These are phyloP conservation scores for Silurus asotus DNA, from an alignment of 2,113 vertebrate species.

Conservation along the genomic window DNA sequence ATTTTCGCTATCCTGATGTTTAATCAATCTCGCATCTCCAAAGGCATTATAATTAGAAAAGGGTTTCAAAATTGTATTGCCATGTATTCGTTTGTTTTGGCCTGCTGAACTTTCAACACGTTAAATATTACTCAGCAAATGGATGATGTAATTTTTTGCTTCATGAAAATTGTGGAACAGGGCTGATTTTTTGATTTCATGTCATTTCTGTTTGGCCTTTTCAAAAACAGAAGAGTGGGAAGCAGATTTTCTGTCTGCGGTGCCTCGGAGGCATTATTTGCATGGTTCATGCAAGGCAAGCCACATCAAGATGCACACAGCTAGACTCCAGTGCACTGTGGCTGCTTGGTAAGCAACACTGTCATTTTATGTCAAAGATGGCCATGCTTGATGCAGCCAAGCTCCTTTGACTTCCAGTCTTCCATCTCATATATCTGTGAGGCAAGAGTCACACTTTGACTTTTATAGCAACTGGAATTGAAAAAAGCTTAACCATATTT, in stretches of 20 bases:
- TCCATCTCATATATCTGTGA: slow-evolving; percentile 16
- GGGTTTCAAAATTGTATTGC: neutral
- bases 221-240: slow-evolving; percentile 26
- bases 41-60: neutral
- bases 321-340: slow-evolving; percentile 25
- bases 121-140: neutral
- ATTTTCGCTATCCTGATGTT: neutral
- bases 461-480: neutral
- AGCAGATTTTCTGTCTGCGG: slow-evolving; percentile 18
- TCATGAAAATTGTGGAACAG: slow-evolving; percentile 1
- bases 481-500: neutral
- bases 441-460: slow-evolving; percentile 22
- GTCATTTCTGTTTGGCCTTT: slow-evolving; percentile 28
- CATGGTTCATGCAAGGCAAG: slow-evolving; percentile 46
- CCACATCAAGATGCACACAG: slow-evolving; percentile 39
- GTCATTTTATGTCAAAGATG: slow-evolving; percentile 50
- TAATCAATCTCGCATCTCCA: neutral
- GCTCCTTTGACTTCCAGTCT: neutral
- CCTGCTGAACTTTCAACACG: neutral
- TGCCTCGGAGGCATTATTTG: slow-evolving; percentile 38
- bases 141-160: neutral
- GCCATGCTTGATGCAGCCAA: slow-evolving; percentile 13
- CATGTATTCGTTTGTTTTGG: neutral
- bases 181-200: slow-evolving; percentile 11
- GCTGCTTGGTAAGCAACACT: slow-evolving; percentile 25